Evolutionary conservation across 2,888 invertebrate genomes (phyloP).

Genomic region (Apomyelois bistriatella): DNA sequence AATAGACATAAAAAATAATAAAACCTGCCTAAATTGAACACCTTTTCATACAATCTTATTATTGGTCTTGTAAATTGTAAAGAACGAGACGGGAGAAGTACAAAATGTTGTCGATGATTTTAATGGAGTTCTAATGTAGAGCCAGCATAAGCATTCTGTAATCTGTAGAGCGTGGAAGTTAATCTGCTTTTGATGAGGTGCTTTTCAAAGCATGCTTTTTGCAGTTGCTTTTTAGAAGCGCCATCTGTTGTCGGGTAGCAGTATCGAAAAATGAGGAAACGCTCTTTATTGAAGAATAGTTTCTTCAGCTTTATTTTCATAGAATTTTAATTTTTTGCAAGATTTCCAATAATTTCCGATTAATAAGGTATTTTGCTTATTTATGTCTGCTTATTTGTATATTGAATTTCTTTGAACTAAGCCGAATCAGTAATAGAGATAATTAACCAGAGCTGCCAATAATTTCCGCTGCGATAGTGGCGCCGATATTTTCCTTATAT

Average conservation of each 20-base stretch:
- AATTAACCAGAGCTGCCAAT: slow-evolving; percentile 33
- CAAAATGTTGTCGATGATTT: too few species aligned
- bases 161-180: too few species aligned
- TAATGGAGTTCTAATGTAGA: too few species aligned
- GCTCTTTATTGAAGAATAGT: slow-evolving; percentile 4
- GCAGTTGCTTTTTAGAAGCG: slow-evolving; percentile 3
- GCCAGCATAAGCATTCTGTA: too few species aligned
- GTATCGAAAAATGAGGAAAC: background rate
- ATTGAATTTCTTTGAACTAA: background rate
- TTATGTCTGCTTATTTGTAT: background rate
- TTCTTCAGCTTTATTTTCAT: background rate
- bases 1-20: too few species aligned
- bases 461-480: slow-evolving; percentile 54
- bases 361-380: background rate
- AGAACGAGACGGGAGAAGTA: too few species aligned
- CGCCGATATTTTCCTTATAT: slow-evolving; percentile 77
- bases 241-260: slow-evolving; percentile 32
- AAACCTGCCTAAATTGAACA: too few species aligned
- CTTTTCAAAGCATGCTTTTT: too few species aligned
- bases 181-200: too few species aligned
- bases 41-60: too few species aligned
- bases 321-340: background rate
- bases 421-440: background rate
- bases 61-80: too few species aligned
- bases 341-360: background rate